Base-by-base conservation (phyloP, 2,113 vertebrate species). In the Toxostoma redivivum region DNA sequence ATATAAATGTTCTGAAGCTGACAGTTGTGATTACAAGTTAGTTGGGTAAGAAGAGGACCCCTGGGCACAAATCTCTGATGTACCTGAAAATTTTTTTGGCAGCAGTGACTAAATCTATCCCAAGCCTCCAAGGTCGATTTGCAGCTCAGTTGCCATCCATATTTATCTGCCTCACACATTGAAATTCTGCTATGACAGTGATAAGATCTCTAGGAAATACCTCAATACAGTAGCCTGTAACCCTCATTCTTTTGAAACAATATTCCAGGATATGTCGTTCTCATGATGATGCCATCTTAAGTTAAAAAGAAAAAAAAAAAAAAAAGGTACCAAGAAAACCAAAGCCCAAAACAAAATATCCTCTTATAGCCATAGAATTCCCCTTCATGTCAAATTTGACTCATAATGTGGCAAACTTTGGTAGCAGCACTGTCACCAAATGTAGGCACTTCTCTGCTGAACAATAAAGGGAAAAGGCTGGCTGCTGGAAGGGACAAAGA, bases 1-100 rank as follows among this genome's bases (percentile, higher is more conserved):
- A 69, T 48, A 86, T 24, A 92, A 92, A 85, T 94, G 96, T 90
- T 96, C 93, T 86, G 88, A 94, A 95, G 73, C 87, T 97, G 93
- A 96, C 96, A 96, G 71, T 77, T 96, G 87, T 94, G 95, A 96
- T 97, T 97, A 97, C 93, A 96, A 95, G 94, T 95, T 96, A 94
- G 94, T 95, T 97, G 88, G 79, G 92, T 78, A 96, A 94, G 85
- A 90, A 92, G 88, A 92, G 90, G 82, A 96, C 94, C 94, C 90
- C 92, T 92, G 92, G 94, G 93, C 64, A 78, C 88, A 93, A 96
- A 94, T 97, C 93, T 96, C 95, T 90, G 90, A 92, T 84, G 92
- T 92, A 97, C 94, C 95, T 96, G 95, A 96, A 96, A 86, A 90
- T 94, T 93, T 81, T 93, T 95, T 96, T 94, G 87, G 92, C 94